Evolutionary conservation across 2,888 invertebrate genomes (phyloP), one percentile per base, ranked within the genome.

Genomic region (Apocheima hispidaria): DNA sequence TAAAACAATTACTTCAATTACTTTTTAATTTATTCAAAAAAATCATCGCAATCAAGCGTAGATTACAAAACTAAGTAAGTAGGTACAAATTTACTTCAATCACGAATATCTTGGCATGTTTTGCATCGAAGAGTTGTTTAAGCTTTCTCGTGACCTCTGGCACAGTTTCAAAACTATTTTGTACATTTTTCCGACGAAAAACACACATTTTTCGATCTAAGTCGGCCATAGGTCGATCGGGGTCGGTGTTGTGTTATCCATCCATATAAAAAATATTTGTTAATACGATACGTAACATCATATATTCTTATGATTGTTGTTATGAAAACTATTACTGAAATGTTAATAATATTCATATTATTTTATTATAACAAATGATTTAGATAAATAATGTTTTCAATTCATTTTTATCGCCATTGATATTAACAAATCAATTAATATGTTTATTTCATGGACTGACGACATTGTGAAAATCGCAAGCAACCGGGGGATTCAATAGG

Each of bases 111-210:
- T 63, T 50, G 9, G 18, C 38, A 54, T 55, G 21, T 62, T 64
- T 52, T 41, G 28, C 49, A 20, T 38, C 30, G 23, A 23, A 16
- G 4, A 49, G 40, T 52, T 51, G 35, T 18, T 30, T 50, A 53
- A 69, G 75, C 85, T 93, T 93, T 93, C 92, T 93, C 90, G 86
- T 92, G 92, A 87, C 87, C 88, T 81, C 70, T 82, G 83, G 68
- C 87, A 85, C 60, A 78, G 74, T 92, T 91, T 78, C 84, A 81
- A 82, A 87, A 92, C 69, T 21, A 56, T 63, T 61, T 62, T 53
- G 60, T 46, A 58, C 58, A 66, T 65, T 82, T 84, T 88, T 84
- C 75, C 77, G 66, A 81, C 74, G 74, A 88, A 89, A 89, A 87
- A 83, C 81, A 72, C 71, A 81, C 79, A 79, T 81, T 78, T 81